A percentile compares a stretch with the other conserved stretches of the same genome.
Evolutionary conservation across 2,797 vertebrate genomes (phyloP).

Genomic region (Hoplostethus atlanticus): DNA sequence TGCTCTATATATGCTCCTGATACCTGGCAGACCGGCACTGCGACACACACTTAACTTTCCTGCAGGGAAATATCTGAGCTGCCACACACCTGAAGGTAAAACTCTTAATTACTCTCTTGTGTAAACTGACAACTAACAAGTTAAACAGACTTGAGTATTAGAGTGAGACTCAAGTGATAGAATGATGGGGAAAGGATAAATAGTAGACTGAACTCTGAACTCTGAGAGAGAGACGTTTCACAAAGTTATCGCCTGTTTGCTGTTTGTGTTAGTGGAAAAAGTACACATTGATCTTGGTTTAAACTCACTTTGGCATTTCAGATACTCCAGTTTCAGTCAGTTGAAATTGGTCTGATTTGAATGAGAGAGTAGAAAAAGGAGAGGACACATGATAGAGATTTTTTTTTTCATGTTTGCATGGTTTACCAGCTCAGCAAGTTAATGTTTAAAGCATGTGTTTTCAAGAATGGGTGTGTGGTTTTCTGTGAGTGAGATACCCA

Average conservation of each 20-base stretch:
- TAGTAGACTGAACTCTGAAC: not conserved
- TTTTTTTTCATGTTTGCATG: not conserved
- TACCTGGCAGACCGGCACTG: slow-evolving; percentile 81
- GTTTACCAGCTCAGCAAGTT: slow-evolving; percentile 38
- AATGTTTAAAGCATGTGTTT: slow-evolving; percentile 67
- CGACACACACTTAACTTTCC: slow-evolving; percentile 46
- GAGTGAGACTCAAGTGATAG: not conserved
- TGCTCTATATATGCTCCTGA: slow-evolving; percentile 84
- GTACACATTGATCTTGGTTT: slow-evolving; percentile 9
- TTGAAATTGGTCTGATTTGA: not conserved
- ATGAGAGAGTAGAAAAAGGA: not conserved
- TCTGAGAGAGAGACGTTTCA: not conserved
- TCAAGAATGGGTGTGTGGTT: slow-evolving; percentile 51
- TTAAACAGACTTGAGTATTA: not conserved
- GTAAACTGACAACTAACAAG: slow-evolving; percentile 20
- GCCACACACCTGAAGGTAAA: slow-evolving; percentile 73
- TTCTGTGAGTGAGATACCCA: slow-evolving; percentile 48
- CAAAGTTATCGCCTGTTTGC: not conserved
- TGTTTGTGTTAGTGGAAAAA: slow-evolving; percentile 1
- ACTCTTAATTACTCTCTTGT: slow-evolving; percentile 1
- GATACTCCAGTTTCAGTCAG: not conserved
- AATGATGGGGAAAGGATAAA: slow-evolving; percentile 1
- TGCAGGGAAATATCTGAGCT: slow-evolving; percentile 65
- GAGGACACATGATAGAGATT: slow-evolving; percentile 23
- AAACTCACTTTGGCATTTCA: not conserved